These are phyloP conservation scores for Dicranocentrus wangi DNA, from an alignment of 2,888 invertebrate species.

Conservation along the genomic window DNA sequence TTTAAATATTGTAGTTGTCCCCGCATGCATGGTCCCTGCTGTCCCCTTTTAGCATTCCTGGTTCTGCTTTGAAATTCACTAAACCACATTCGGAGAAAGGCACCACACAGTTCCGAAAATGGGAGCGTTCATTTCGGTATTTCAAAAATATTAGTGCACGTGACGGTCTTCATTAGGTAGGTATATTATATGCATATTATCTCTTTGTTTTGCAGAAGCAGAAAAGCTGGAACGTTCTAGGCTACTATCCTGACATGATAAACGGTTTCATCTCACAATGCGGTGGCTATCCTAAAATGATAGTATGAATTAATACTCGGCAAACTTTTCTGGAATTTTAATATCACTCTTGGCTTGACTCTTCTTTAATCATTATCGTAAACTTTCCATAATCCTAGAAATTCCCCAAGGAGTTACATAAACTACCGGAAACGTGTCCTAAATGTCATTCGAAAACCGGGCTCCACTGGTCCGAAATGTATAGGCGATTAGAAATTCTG, in stretches of 20 bases:
- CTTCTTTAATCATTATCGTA: constrained; percentile 15
- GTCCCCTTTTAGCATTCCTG: no score
- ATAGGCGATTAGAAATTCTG: neutral
- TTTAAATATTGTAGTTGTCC: no score
- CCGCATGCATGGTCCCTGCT: no score
- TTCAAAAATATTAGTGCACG: no score
- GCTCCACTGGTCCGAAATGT: constrained; percentile 7
- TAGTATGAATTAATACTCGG: neutral
- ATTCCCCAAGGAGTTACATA: constrained; percentile 30
- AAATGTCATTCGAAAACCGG: neutral
- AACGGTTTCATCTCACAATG: neutral
- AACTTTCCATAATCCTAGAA: constrained; percentile 5
- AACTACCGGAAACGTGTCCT: constrained; percentile 1
- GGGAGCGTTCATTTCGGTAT: no score
- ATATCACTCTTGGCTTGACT: no score
- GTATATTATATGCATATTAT: no score
- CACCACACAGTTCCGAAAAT: no score
- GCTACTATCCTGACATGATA: constrained; percentile 43
- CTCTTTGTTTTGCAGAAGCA: no score
- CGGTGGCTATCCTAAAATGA: constrained; percentile 17
- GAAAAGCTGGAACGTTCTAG: constrained; percentile 11
- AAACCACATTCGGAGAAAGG: no score
- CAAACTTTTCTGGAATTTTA: neutral
- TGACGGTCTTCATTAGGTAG: no score
- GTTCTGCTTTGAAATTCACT: no score